Conservation (phyloP, 1,140 invertebrate genomes). For the Drosophila subpulchrella region DNA sequence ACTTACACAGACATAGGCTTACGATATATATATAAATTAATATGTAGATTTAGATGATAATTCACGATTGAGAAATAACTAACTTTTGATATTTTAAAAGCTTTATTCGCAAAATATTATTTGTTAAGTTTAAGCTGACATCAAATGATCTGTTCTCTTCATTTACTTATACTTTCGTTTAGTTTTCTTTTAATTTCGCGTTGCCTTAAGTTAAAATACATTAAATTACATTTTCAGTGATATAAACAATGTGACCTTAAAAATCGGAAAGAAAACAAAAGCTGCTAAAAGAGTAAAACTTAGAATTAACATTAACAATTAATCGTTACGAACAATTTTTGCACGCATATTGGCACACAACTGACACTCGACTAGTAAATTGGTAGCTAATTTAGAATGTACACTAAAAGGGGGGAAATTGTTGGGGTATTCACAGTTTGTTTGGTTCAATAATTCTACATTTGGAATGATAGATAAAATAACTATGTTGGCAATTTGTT, state of each 20-base stretch:
- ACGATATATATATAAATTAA: slow-evolving; percentile 29
- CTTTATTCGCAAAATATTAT: slow-evolving; percentile 60
- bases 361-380: slow-evolving; percentile 56
- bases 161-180: slow-evolving; percentile 27
- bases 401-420: slow-evolving; percentile 24
- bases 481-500: slow-evolving; percentile 50
- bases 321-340: slow-evolving; percentile 69
- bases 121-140: slow-evolving; percentile 40
- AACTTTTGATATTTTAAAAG: slow-evolving; percentile 67
- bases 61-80: slow-evolving; percentile 17
- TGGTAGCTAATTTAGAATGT: slow-evolving; percentile 61
- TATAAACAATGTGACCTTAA: slow-evolving; percentile 81
- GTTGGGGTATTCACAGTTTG: slow-evolving; percentile 40
- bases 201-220: slow-evolving; percentile 62
- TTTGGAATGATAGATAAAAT: slow-evolving; percentile 40
- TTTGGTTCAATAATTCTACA: slow-evolving; percentile 18
- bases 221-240: slow-evolving; percentile 74
- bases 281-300: slow-evolving; percentile 51
- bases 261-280: slow-evolving; percentile 48
- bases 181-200: slow-evolving; percentile 21
- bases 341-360: slow-evolving; percentile 69
- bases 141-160: slow-evolving; percentile 26
- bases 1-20: slow-evolving; percentile 49
- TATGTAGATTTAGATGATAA: slow-evolving; percentile 36
- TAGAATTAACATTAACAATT: slow-evolving; percentile 57